A percentile compares a stretch with the other conserved stretches of the same genome.
These are phyloP conservation scores for Aurelia coerulea DNA, from an alignment of 30 jellyfish, hydroid and myxozoan genomes.

Conservation along the genomic window DNA sequence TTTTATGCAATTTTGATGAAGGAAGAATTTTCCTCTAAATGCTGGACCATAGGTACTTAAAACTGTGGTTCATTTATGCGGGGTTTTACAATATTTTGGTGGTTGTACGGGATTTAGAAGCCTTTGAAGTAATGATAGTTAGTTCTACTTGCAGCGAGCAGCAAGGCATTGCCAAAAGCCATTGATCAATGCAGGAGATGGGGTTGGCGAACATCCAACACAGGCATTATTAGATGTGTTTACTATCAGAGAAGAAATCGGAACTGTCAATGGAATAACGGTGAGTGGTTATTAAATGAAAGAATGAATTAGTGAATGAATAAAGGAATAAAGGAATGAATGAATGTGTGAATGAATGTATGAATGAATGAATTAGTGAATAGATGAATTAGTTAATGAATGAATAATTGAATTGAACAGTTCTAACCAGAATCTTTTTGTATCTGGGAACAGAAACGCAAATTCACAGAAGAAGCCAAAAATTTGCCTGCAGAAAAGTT, in stretches of 20 bases:
- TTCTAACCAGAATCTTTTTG: too few species aligned
- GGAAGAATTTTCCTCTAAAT: too few species aligned
- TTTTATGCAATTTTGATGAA: too few species aligned
- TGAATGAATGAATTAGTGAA: background rate
- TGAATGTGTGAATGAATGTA: background rate
- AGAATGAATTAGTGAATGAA: background rate
- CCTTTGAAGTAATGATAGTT: too few species aligned
- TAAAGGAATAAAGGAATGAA: background rate
- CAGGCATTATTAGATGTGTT: constrained; percentile 96
- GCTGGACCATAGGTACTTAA: too few species aligned
- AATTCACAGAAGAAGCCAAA: too few species aligned
- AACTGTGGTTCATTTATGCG: too few species aligned
- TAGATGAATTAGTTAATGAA: background rate
- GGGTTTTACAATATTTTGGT: too few species aligned
- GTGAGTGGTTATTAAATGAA: constrained; percentile 34
- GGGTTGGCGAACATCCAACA: constrained; percentile 99
- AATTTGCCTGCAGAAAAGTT: too few species aligned
- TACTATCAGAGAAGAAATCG: constrained; percentile 96
- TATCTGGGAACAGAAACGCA: too few species aligned
- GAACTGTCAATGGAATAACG: constrained; percentile 97
- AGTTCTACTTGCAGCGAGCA: constrained; percentile 54
- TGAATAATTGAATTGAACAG: too few species aligned
- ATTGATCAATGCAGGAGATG: constrained; percentile 99
- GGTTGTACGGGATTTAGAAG: too few species aligned
- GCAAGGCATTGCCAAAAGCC: constrained; percentile 94